Evolutionary conservation across 2,113 vertebrate species (phyloP).

Genomic region (Tympanuchus pallidicinctus): DNA sequence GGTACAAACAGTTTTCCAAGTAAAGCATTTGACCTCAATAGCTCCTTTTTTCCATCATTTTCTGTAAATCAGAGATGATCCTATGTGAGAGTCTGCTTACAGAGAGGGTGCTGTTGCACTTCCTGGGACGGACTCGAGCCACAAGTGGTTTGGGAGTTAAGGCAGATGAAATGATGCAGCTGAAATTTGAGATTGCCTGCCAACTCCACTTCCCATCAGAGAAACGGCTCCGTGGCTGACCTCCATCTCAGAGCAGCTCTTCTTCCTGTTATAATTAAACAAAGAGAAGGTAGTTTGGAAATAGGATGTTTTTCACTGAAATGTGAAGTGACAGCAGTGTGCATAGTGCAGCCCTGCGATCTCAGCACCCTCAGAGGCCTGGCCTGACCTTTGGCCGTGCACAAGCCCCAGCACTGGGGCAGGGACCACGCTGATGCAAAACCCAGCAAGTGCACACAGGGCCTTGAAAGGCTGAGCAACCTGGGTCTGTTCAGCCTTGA

Average conservation of each 20-base stretch:
- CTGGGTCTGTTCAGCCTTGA: too few species aligned
- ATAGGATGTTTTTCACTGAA: conserved; percentile 16
- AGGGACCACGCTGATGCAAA: fast-evolving
- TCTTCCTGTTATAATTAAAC: conserved; percentile 59
- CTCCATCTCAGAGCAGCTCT: neutral
- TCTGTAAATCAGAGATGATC: neutral
- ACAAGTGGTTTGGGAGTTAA: neutral
- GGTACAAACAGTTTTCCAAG: neutral
- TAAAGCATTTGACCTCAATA: neutral
- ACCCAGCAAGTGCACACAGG: fast-evolving
- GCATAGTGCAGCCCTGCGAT: neutral
- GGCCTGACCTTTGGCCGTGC: neutral
- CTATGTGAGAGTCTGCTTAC: neutral
- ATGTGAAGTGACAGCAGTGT: neutral
- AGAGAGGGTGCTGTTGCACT: neutral
- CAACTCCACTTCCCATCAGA: conserved; percentile 2
- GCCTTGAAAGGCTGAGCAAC: neutral
- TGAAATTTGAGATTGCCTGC: conserved; percentile 22
- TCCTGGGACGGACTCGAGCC: neutral
- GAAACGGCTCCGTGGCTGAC: neutral
- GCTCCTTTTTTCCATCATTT: neutral
- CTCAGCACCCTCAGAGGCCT: neutral
- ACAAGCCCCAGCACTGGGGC: neutral
- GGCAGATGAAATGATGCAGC: conserved; percentile 39
- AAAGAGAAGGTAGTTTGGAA: conserved; percentile 40